phyloP scores from a whole-genome alignment of 2,113 vertebrate species.

The Heteronetta atricapilla region DNA sequence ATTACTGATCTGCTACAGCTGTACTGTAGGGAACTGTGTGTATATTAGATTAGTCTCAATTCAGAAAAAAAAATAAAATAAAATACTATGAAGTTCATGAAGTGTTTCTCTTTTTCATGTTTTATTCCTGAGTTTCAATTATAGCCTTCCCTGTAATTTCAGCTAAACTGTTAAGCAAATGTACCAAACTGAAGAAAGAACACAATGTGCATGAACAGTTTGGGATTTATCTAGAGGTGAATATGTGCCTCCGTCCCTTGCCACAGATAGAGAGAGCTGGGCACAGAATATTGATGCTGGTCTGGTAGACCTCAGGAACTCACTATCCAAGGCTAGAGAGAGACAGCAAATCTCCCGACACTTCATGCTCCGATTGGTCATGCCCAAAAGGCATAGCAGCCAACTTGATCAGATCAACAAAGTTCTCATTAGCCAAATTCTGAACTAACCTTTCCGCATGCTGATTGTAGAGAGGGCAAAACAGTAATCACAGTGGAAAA shows the following conservation, averaged over 20 bases:
- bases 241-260: not conserved
- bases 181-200: not conserved
- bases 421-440: constrained; percentile 59
- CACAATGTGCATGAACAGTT: not conserved
- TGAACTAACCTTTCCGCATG: not conserved
- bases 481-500: constrained; percentile 15
- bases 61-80: not conserved
- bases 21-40: not conserved
- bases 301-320: not conserved
- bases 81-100: not conserved
- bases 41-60: not conserved
- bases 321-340: not conserved
- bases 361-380: constrained; percentile 52
- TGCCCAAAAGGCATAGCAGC: constrained; percentile 28
- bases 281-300: not conserved
- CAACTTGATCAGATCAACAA: constrained; percentile 58
- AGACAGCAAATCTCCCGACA: constrained; percentile 34
- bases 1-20: not conserved
- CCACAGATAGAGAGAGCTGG: not conserved
- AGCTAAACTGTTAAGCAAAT: not conserved
- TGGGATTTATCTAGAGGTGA: not conserved
- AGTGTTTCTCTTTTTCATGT: not conserved
- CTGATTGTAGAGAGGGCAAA: constrained; percentile 51
- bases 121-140: not conserved
- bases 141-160: not conserved